Conservation (phyloP, 2,797 vertebrate genomes). For the Capromys pilorides region DNA sequence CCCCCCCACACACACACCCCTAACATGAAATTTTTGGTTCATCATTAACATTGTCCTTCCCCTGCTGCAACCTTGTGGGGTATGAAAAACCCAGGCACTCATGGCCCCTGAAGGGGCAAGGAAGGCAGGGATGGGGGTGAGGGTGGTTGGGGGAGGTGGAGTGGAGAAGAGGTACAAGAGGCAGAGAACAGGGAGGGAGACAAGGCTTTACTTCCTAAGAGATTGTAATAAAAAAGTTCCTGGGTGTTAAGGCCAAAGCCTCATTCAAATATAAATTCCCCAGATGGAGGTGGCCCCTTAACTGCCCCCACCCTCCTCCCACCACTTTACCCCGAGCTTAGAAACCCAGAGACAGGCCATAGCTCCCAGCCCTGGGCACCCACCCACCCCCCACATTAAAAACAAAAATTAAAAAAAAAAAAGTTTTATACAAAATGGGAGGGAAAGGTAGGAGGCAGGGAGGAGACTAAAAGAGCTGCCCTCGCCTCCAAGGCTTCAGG, state of each 20-base stretch:
- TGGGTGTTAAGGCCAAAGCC: conserved; percentile 73
- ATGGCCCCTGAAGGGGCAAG: conserved; percentile 74
- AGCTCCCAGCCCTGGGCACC: conserved; percentile 63
- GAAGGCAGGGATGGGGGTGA: conserved; percentile 64
- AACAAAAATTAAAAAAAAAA: conserved; percentile 54
- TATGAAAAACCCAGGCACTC: conserved; percentile 78
- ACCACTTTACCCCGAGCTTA: conserved; percentile 64
- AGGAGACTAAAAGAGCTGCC: conserved; percentile 62
- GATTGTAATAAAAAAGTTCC: conserved; percentile 80
- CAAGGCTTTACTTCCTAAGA: conserved; percentile 81
- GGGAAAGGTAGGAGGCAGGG: conserved; percentile 54
- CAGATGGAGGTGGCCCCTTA: conserved; percentile 66
- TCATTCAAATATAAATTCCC: conserved; percentile 79
- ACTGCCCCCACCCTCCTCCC: conserved; percentile 32
- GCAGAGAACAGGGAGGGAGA: conserved; percentile 52
- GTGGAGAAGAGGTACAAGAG: not conserved
- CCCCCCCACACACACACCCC: not conserved
- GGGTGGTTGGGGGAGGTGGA: not conserved
- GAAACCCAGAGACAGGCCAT: conserved; percentile 57
- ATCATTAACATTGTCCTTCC: conserved; percentile 73
- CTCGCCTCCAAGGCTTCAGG: conserved; percentile 69
- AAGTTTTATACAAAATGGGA: conserved; percentile 75
- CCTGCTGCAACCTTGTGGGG: conserved; percentile 69
- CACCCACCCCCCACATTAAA: conserved; percentile 75
- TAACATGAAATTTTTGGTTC: conserved; percentile 79